These are phyloP conservation scores for Anthopleura sola DNA, from an alignment of 64 coral and sea anemone genomes.

Conservation along the genomic window DNA sequence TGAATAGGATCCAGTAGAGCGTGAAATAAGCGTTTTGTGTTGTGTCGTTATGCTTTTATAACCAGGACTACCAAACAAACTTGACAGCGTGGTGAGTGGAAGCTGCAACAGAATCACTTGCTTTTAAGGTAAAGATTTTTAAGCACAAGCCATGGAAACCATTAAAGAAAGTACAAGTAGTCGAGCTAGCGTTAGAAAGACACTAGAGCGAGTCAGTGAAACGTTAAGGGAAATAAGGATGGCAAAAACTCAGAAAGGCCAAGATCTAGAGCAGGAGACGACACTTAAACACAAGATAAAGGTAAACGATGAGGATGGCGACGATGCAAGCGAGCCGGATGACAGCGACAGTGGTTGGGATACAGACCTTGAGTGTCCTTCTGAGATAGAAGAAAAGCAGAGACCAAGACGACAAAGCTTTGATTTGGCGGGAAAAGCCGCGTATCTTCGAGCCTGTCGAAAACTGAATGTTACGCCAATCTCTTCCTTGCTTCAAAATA, in stretches of 20 bases:
- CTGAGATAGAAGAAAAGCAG: background rate
- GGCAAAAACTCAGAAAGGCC: background rate
- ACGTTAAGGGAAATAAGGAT: background rate
- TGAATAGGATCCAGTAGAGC: background rate
- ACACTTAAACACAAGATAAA: background rate
- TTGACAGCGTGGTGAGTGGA: background rate
- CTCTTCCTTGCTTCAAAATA: conserved; percentile 45
- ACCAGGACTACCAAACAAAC: background rate
- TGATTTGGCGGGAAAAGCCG: conserved; percentile 47
- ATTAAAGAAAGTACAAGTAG: background rate
- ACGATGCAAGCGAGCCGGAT: background rate
- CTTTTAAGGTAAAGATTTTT: too few relatives aligned
- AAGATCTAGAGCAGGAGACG: background rate
- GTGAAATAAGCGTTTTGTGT: background rate
- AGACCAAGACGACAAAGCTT: conserved; percentile 27
- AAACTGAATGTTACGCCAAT: conserved; percentile 35
- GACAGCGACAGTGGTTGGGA: conserved; percentile 56
- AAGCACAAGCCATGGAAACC: background rate
- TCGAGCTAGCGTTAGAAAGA: conserved; percentile 2
- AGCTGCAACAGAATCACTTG: background rate
- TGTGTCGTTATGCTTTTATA: background rate
- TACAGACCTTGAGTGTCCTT: conserved; percentile 53
- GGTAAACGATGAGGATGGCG: background rate
- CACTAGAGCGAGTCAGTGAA: background rate
- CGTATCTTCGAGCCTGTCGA: conserved; percentile 46